Evolutionary conservation across 2,888 invertebrate species (phyloP), one percentile per base, ranked within the genome.

Genomic region (Brachylomia viminalis): DNA sequence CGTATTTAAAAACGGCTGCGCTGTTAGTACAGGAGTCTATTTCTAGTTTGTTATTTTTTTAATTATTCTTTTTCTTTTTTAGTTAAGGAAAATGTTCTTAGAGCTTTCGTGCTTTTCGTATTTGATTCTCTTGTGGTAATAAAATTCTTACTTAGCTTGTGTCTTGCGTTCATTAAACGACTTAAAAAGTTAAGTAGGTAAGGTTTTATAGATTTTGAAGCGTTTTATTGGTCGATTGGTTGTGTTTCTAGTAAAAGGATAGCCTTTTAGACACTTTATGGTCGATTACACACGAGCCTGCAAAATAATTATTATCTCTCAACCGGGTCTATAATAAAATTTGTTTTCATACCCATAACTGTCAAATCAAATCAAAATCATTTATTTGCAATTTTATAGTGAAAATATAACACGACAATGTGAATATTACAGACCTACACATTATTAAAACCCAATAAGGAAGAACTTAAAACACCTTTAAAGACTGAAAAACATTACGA

Each of bases 1-100:
- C 91, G 91, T 92, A 90, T 92, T 92, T 91, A 89, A 90, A 87
- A 90, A 84, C 86, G 87, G 80, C 87, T 88, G 89, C 90, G 85
- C 79, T 78, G 82, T 75, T 87, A 88, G 87, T 82, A 42, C 81
- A 79, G 79, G 85, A 83, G 89, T 68, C 59, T 75, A 62, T 74
- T 56, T 52, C 49, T 56, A 72, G 49, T 62, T 72, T 61, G 10
- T 72, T 73, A 15, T 62, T 58, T 72, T 71, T 75, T 65, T 10
- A 0, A 69, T 69, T 15, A 52, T 66, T 62, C 15, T 45, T 77
- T 52, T 65, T 52, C 45, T 30, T 15, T 71, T 17, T 65, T 0
- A 45, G n/a, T n/a, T n/a, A 74, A 67, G 27, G 42, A 84, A 74
- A 74, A 80, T 52, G 30, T 47, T 47, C 1, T 47, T 58, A 54